Conservation (phyloP, 2,113 vertebrate genomes). For the Tyrannus savana region DNA sequence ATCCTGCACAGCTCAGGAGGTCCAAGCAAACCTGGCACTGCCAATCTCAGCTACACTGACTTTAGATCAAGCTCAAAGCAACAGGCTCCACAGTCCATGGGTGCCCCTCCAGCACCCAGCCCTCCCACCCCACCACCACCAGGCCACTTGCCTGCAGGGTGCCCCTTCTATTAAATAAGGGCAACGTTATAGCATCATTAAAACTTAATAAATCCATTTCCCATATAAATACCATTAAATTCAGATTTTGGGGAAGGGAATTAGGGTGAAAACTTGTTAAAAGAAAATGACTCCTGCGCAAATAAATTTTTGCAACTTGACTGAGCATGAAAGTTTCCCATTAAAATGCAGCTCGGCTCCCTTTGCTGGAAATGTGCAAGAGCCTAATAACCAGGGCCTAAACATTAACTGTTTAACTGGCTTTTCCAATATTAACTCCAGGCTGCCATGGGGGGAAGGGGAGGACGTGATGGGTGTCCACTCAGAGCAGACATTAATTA, state of each 20-base stretch:
- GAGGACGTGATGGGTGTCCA: not conserved
- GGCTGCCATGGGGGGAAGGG: slow-evolving; percentile 24
- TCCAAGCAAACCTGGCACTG: not conserved
- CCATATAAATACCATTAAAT: slow-evolving; percentile 47
- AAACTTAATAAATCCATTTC: slow-evolving; percentile 66
- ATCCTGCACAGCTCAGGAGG: not conserved
- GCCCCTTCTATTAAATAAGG: slow-evolving; percentile 4
- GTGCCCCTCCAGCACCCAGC: not conserved
- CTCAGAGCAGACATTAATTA: not conserved
- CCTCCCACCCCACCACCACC: not conserved
- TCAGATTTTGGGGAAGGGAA: slow-evolving; percentile 54
- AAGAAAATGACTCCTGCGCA: slow-evolving; percentile 2
- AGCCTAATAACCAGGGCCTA: slow-evolving; percentile 41
- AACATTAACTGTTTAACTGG: slow-evolving; percentile 32
- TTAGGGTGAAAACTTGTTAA: slow-evolving; percentile 61
- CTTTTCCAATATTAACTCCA: slow-evolving; percentile 60
- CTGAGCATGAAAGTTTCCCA: slow-evolving; percentile 61
- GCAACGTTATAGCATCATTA: slow-evolving; percentile 44
- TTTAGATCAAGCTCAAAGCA: not conserved
- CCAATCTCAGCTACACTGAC: not conserved
- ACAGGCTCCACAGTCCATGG: not conserved
- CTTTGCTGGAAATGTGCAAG: slow-evolving; percentile 25
- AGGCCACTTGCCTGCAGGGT: not conserved
- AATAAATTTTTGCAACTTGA: slow-evolving; percentile 65
- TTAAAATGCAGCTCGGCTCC: slow-evolving; percentile 45